A percentile compares a stretch with the other conserved stretches of the same genome.
Conservation (phyloP, 2,888 invertebrate genomes). For the Caenorhabditis japonica region DNA sequence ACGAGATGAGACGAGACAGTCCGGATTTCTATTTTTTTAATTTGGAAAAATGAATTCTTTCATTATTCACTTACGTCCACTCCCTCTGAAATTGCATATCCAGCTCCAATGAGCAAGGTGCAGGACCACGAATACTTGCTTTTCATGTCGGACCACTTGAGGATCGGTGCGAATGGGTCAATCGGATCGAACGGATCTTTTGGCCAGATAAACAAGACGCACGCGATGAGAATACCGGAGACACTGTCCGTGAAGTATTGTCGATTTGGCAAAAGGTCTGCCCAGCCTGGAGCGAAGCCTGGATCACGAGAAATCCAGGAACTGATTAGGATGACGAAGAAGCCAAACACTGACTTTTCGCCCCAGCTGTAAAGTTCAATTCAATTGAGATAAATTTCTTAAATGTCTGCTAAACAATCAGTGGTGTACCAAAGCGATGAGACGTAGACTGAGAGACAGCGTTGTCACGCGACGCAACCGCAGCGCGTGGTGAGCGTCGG, state of each 20-base stretch:
- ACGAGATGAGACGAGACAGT: slow-evolving; percentile 51
- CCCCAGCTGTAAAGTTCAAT: slow-evolving; percentile 30
- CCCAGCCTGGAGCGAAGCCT: slow-evolving; percentile 55
- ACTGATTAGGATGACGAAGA: slow-evolving; percentile 45
- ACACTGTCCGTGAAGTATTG: slow-evolving; percentile 52
- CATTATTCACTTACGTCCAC: slow-evolving; percentile 52
- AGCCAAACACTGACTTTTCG: slow-evolving; percentile 49
- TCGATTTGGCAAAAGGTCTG: slow-evolving; percentile 25
- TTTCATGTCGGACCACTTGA: slow-evolving; percentile 62
- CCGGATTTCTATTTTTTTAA: slow-evolving; percentile 59
- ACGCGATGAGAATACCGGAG: slow-evolving; percentile 48
- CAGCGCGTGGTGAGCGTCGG: no score
- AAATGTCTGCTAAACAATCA: no score
- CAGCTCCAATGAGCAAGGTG: slow-evolving; percentile 60
- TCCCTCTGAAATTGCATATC: slow-evolving; percentile 61
- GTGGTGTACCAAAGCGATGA: no score
- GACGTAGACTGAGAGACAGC: no score
- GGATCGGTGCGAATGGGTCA: slow-evolving; percentile 49
- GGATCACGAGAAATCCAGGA: slow-evolving; percentile 58
- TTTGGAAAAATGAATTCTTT: no score
- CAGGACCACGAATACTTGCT: slow-evolving; percentile 60
- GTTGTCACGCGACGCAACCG: no score
- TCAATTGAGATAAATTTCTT: background rate
- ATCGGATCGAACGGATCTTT: slow-evolving; percentile 32
- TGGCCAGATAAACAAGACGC: slow-evolving; percentile 58